These are phyloP conservation scores for Emydura subglobosa DNA, from an alignment of 2,113 vertebrate species.

Conservation along the genomic window DNA sequence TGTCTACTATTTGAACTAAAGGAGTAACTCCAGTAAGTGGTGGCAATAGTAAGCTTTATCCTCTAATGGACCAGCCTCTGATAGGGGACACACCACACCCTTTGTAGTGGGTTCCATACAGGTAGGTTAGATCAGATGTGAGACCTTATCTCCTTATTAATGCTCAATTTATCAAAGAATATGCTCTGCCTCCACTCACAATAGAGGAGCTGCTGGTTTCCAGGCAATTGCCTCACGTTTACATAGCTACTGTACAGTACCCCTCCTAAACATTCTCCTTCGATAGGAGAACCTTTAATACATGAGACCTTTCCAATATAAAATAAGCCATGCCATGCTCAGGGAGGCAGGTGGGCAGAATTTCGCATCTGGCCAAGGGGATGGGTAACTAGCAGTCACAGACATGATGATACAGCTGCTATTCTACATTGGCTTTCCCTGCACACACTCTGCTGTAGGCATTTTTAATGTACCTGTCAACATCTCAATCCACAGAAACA, in stretches of 20 bases:
- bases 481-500: background rate
- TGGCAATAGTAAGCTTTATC: background rate
- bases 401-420: background rate
- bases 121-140: background rate
- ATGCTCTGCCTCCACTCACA: background rate
- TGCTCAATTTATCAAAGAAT: background rate
- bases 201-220: background rate
- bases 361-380: background rate
- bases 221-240: background rate
- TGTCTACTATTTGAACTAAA: background rate
- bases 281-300: background rate
- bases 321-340: background rate
- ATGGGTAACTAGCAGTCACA: background rate
- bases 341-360: background rate
- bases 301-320: background rate
- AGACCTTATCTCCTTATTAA: background rate
- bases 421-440: background rate
- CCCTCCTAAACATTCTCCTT: background rate
- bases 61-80: background rate
- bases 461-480: background rate
- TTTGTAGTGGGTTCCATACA: background rate
- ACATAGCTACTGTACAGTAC: background rate
- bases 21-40: background rate
- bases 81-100: background rate
- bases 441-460: background rate